Conservation (phyloP, 2,113 vertebrate genomes). For the Pandion haliaetus region DNA sequence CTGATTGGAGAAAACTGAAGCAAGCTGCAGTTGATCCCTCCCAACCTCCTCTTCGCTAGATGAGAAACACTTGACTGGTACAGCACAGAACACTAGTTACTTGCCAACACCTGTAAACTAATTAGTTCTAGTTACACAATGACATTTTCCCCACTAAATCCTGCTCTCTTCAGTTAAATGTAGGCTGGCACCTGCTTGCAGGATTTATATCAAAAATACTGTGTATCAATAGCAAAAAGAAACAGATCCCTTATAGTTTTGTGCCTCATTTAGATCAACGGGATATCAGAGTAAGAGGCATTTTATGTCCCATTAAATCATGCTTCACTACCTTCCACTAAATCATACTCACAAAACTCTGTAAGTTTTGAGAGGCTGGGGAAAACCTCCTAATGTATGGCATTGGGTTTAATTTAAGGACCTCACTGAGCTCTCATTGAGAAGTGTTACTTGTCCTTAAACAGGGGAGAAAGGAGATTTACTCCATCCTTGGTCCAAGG, state of each 20-base stretch:
- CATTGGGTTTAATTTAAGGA: neutral
- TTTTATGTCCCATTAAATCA: conserved; percentile 44
- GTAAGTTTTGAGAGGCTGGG: neutral
- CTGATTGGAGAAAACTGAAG: too few species aligned
- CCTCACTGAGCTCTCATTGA: neutral
- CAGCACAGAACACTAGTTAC: neutral
- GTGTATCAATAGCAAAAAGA: neutral
- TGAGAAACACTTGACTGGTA: neutral
- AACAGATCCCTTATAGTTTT: neutral
- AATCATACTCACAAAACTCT: neutral
- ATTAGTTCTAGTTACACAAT: neutral
- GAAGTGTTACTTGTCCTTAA: neutral
- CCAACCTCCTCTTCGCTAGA: neutral
- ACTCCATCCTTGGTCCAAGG: neutral
- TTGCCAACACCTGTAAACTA: neutral
- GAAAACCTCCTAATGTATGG: neutral
- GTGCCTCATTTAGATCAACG: conserved; percentile 17
- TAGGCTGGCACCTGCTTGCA: neutral
- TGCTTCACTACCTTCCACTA: neutral
- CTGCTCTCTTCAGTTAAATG: neutral
- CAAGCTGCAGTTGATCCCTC: neutral
- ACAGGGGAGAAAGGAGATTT: neutral
- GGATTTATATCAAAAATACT: neutral
- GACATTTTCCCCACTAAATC: neutral
- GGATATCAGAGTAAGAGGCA: neutral